These are phyloP conservation scores for Cacoxenus indagator DNA, from an alignment of 2,888 invertebrate species.

Conservation along the genomic window DNA sequence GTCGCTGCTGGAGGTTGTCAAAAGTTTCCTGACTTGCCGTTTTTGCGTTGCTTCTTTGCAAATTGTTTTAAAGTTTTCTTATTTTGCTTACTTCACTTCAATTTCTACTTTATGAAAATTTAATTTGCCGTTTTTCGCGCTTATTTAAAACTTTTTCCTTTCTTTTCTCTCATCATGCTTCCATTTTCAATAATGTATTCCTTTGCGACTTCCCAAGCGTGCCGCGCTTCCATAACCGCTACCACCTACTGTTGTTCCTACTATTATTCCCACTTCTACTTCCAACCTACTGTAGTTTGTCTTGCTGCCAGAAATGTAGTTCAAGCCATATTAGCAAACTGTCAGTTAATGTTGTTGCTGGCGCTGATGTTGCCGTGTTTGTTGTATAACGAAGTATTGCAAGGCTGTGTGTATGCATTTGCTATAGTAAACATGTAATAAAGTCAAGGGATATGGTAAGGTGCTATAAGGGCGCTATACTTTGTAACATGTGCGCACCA, in stretches of 20 bases:
- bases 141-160: background rate
- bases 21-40: background rate
- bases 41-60: background rate
- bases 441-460: too few species aligned
- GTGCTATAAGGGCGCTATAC: too few species aligned
- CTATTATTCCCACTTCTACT: background rate
- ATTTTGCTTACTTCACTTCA: conserved; percentile 6
- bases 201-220: background rate
- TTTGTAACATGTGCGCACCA: conserved; percentile 7
- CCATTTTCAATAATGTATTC: background rate
- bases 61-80: conserved; percentile 15
- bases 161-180: background rate
- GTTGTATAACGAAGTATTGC: background rate
- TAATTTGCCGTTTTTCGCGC: conserved; percentile 12
- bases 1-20: background rate
- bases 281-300: background rate
- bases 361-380: conserved; percentile 8
- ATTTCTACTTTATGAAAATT: conserved; percentile 16
- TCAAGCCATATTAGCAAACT: conserved; percentile 20
- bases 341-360: conserved; percentile 13
- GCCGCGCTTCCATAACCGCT: background rate
- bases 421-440: conserved; percentile 22
- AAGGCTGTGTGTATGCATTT: conserved; percentile 13
- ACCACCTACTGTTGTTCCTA: background rate
- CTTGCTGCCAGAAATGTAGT: background rate